These are phyloP conservation scores for Ctenicera cuprea DNA, from an alignment of 2,888 invertebrate genomes.

Conservation along the genomic window DNA sequence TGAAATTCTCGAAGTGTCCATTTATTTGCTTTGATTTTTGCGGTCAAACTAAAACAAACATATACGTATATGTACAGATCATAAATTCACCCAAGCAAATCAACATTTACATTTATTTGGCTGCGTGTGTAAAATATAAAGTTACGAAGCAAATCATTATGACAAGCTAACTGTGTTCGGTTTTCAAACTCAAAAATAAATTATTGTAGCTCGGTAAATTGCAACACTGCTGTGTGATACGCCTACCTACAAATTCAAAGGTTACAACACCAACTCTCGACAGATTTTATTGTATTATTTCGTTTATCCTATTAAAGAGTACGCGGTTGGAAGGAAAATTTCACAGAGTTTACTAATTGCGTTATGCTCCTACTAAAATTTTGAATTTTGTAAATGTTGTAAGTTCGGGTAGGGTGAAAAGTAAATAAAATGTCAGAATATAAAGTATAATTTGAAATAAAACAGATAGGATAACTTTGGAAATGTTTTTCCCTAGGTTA, in stretches of 20 bases:
- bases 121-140: too few species aligned
- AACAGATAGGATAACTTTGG: not conserved
- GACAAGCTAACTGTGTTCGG: not conserved
- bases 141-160: too few species aligned
- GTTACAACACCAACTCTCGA: not conserved
- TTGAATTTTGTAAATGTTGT: not conserved
- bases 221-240: not conserved
- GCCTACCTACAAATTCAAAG: conserved; percentile 6
- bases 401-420: not conserved
- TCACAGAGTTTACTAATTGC: not conserved
- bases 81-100: too few species aligned
- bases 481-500: too few species aligned
- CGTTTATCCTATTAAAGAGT: conserved; percentile 7
- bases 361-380: not conserved
- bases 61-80: too few species aligned
- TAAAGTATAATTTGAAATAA: not conserved
- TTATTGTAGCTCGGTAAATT: not conserved
- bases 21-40: too few species aligned
- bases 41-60: too few species aligned
- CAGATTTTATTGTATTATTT: not conserved
- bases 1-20: too few species aligned
- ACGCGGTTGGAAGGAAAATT: not conserved
- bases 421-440: not conserved
- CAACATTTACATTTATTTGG: too few species aligned
- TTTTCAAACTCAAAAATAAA: conserved; percentile 8